Conservation (phyloP, 2,888 invertebrate species). For the Geotrupes spiniger region DNA sequence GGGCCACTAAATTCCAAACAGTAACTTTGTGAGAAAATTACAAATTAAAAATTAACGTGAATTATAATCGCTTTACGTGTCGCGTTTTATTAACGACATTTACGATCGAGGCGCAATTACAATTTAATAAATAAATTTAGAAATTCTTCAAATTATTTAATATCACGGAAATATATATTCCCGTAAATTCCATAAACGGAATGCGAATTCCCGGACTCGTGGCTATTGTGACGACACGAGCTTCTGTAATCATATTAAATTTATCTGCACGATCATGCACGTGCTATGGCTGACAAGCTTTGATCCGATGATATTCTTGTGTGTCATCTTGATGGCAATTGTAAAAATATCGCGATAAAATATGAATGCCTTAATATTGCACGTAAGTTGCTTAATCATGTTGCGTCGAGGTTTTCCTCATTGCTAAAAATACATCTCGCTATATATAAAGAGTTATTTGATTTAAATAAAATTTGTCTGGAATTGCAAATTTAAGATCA, state of each 20-base stretch:
- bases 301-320: constrained; percentile 1
- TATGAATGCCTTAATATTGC: neutral
- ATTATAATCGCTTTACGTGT: constrained; percentile 12
- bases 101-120: too few species aligned
- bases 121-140: too few species aligned
- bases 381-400: too few species aligned
- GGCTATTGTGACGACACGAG: constrained; percentile 16
- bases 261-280: constrained; percentile 16
- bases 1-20: constrained; percentile 1
- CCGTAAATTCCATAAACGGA: neutral
- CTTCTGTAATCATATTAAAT: constrained; percentile 16
- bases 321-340: constrained; percentile 7
- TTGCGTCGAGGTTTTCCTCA: too few species aligned
- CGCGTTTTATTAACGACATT: neutral
- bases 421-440: too few species aligned
- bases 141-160: too few species aligned
- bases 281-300: constrained; percentile 10
- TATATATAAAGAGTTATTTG: too few species aligned
- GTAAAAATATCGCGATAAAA: neutral
- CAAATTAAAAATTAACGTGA: constrained; percentile 18
- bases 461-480: too few species aligned
- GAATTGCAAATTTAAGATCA: too few species aligned
- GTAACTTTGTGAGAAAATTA: constrained; percentile 9
- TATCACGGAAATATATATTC: too few species aligned
- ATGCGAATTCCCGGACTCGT: constrained; percentile 7